phyloP scores from a whole-genome alignment of 2,888 invertebrate species.

The Lepidochitona cinerea region DNA sequence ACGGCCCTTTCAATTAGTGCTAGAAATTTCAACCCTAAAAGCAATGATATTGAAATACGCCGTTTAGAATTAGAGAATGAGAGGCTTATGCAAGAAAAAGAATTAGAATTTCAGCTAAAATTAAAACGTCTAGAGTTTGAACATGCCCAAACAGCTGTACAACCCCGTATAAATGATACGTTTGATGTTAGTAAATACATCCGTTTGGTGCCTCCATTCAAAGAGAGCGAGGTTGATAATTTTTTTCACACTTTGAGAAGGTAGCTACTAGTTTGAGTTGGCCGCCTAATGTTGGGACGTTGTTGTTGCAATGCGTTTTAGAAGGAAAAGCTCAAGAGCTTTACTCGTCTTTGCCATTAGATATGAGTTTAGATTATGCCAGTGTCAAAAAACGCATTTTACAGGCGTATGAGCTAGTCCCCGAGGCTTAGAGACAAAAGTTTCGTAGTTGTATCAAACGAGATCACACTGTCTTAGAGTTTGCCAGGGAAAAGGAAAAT shows the following conservation, averaged over 20 bases:
- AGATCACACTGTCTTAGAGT: conserved; percentile 26
- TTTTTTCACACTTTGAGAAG: conserved; percentile 29
- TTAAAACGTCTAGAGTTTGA: too few species aligned
- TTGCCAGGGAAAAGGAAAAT: conserved; percentile 24
- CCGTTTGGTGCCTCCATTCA: conserved; percentile 18
- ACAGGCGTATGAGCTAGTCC: conserved; percentile 33
- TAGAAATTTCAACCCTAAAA: too few species aligned
- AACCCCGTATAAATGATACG: too few species aligned
- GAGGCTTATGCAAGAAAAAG: too few species aligned
- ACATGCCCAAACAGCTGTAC: too few species aligned
- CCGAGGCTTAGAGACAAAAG: conserved; percentile 33
- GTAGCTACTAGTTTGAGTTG: conserved; percentile 20
- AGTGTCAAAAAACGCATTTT: conserved; percentile 19
- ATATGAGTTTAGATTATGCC: conserved; percentile 22
- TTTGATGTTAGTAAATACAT: background rate
- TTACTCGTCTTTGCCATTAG: conserved; percentile 14
- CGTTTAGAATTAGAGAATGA: too few species aligned
- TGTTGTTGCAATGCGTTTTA: conserved; percentile 28
- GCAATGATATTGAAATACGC: too few species aligned
- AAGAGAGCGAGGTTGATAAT: conserved; percentile 20
- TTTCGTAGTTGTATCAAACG: conserved; percentile 25
- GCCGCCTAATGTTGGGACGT: conserved; percentile 20
- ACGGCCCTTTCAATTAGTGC: too few species aligned
- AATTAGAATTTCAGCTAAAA: too few species aligned
- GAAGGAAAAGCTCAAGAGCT: conserved; percentile 24